phyloP scores from a whole-genome alignment of 1,140 invertebrate species.

The Latrodectus geometricus region DNA sequence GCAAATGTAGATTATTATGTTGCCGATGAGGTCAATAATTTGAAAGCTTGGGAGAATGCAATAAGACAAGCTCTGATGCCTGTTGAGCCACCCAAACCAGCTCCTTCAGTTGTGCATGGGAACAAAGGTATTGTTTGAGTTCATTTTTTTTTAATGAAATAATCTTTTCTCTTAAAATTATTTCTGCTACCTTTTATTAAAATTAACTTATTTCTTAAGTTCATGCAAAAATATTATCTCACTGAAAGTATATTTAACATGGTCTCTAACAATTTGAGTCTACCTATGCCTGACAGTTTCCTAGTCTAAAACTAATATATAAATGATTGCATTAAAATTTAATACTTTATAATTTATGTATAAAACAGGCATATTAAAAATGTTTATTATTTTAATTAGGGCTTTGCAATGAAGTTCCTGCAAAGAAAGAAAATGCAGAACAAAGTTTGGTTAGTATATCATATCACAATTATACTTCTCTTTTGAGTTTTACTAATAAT shows the following conservation, averaged over 20 bases:
- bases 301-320: neutral
- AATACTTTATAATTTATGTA: neutral
- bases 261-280: neutral
- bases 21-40: conserved; percentile 85
- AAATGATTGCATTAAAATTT: neutral
- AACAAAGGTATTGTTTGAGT: conserved; percentile 31
- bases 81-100: conserved; percentile 70
- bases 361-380: neutral
- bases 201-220: neutral
- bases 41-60: conserved; percentile 92
- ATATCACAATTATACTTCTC: neutral
- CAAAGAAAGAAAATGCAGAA: conserved; percentile 45
- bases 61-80: conserved; percentile 95
- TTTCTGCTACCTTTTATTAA: too few species aligned
- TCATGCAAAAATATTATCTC: neutral
- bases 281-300: neutral
- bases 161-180: too few species aligned
- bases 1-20: conserved; percentile 89
- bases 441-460: conserved; percentile 48
- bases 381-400: conserved; percentile 15
- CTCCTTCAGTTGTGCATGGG: neutral
- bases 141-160: neutral
- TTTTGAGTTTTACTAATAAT: neutral
- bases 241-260: neutral
- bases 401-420: conserved; percentile 1